Base-by-base conservation (phyloP, 2,113 vertebrate genomes). In the Petroica traversi region DNA sequence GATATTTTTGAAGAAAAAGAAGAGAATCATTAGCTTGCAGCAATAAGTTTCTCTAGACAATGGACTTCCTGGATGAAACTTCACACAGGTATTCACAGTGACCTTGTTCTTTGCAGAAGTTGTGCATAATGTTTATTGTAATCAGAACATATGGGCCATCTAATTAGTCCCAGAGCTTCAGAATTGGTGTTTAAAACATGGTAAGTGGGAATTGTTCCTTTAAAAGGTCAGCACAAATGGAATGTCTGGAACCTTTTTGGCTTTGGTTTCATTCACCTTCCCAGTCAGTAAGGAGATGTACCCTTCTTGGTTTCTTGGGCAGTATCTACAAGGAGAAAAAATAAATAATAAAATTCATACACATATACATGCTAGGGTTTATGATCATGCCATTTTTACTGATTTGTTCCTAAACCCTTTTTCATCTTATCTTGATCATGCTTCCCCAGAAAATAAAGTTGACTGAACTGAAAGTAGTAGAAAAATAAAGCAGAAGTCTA, bases 101-200 rank as follows among this genome's bases (percentile, higher is more conserved):
- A 89, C 88, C 78, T 94, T 88, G 80, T 38, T 89, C 57, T 77
- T 92, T 89, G 57, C 8, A 76, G 40, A 85, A 88, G 15, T 84
- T 89, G 18, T 81, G 52, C 68, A 67, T 77, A 77, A 62, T 74
- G 28, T 93, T 87, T 93, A 61, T 46, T 58, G 41, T 61, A 95
- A 91, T 88, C 62, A 76, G 69, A 89, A 45, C 84, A 91, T 89
- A 87, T 52, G 71, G 87, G 59, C 49, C 20, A 64, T 25, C 66
- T 95, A 95, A 92, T 97, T 95, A 93, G 74, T 94, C 77, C 94
- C 91, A 89, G 46, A 73, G 80, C 93, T 95, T 87, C 81, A 24
- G 55, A 92, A 29, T 2, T 57, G 48, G 22, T 81, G 28, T 31
- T 88, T 91, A 91, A 95, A 95, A 78, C 62, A 92, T 0, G 8